Evolutionary conservation across 1,140 invertebrate species (phyloP), one percentile per base, ranked within the genome.

Genomic region (Aphaenogaster rudis): DNA sequence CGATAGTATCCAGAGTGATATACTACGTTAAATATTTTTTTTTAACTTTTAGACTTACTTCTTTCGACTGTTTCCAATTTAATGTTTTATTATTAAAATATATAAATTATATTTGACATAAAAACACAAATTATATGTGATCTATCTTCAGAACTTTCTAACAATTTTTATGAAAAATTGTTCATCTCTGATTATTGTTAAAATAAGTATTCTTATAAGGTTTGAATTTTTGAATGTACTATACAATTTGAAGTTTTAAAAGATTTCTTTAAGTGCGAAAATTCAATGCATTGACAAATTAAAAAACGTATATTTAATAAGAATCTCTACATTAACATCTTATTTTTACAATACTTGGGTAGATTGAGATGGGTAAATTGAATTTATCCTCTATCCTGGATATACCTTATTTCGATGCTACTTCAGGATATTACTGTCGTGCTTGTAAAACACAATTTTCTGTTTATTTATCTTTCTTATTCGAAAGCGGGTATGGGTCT

Each of bases 381-480:
- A 67, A 67, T 15, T 45, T 45, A 67, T 36, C 3, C 7, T 72
- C 8, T n/a, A 5, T 33, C 33, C 3, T 17, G 5, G 15, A 71
- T 52, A 9, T 71, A 17, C 28, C 28, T 52, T n/a, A 72, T 36
- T 72, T 72, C 5, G 3, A 36, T 69, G 66, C 13, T 28, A 6
- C 8, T 52, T 4, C 21, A 54, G 28, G 13, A 57, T 36, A 74
- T 39, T 57, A 57, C 17, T 13, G 33, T 57, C 11, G 9, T 57
- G 6, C 28, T 39, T 42, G 36, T 15, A 42, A 4, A 54, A 76
- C 8, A 74, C 11, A 39, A 57, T n/a, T 57, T 39, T 57, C 42
- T 76, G 39, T 76, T 76, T 76, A 61, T 61, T 42, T 45, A 28
- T 59, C 13, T 6, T 42, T 45, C 54, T 77, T 28, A 63, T 61